Evolutionary conservation across 2,888 invertebrate genomes (phyloP).

Genomic region (Leucophenga montana): DNA sequence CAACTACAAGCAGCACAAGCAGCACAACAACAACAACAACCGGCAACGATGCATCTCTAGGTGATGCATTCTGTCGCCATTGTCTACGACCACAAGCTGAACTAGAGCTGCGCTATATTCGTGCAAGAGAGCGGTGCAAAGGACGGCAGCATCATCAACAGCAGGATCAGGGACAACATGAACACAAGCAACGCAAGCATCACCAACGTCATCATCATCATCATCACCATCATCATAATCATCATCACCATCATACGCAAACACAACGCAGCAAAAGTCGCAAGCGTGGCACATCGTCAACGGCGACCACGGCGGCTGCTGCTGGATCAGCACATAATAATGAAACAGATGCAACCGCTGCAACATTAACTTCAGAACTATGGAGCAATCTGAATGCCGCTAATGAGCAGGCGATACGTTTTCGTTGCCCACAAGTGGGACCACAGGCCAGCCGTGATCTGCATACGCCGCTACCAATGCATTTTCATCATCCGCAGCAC

Average conservation of each 20-base stretch:
- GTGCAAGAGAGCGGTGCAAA: conserved; percentile 47
- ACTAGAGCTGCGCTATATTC: conserved; percentile 54
- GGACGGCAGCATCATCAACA: conserved; percentile 44
- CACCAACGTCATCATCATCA: conserved; percentile 25
- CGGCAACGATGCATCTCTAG: background rate
- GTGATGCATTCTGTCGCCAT: conserved; percentile 63
- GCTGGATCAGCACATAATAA: conserved; percentile 19
- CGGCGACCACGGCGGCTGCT: conserved; percentile 18
- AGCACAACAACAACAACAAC: background rate
- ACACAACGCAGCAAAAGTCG: conserved; percentile 30
- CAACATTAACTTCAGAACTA: conserved; percentile 37
- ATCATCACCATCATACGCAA: conserved; percentile 34
- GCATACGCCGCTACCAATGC: conserved; percentile 62
- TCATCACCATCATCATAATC: conserved; percentile 34
- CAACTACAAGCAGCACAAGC: conserved; percentile 31
- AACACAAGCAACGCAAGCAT: conserved; percentile 48
- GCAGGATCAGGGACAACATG: conserved; percentile 44
- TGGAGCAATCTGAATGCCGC: conserved; percentile 61
- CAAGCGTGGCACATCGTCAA: conserved; percentile 20
- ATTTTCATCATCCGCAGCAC: conserved; percentile 69
- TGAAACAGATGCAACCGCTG: conserved; percentile 46
- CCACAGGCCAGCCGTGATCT: conserved; percentile 65
- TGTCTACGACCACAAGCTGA: conserved; percentile 67
- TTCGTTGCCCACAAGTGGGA: conserved; percentile 70
- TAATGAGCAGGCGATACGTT: conserved; percentile 69